phyloP scores from a whole-genome alignment of 2,888 invertebrate genomes.

The Schrankia costaestrigalis region DNA sequence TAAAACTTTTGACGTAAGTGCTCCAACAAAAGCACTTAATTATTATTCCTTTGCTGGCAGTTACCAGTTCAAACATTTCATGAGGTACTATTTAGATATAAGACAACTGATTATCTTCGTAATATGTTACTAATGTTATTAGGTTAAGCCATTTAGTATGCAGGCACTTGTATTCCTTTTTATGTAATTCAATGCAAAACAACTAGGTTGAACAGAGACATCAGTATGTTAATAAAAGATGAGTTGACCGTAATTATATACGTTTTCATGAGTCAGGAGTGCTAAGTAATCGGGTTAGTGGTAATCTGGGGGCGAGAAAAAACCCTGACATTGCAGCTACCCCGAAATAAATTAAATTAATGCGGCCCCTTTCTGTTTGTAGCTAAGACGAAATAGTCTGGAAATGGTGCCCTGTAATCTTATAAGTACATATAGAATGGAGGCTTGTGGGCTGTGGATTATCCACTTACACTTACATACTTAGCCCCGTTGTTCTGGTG shows the following conservation, averaged over 20 bases:
- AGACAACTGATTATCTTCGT: no score
- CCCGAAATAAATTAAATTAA: constrained; percentile 45
- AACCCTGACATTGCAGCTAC: constrained; percentile 31
- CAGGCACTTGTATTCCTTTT: no score
- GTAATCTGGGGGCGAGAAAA: constrained; percentile 38
- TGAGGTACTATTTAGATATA: no score
- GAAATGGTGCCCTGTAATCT: constrained; percentile 12
- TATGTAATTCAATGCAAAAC: no score
- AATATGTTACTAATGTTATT: no score
- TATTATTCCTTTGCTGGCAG: no score
- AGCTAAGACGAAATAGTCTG: constrained; percentile 10
- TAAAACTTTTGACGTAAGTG: no score
- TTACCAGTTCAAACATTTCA: no score
- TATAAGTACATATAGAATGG: constrained; percentile 1
- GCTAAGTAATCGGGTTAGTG: constrained; percentile 42
- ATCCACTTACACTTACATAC: constrained; percentile 3
- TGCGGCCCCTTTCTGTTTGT: constrained; percentile 22
- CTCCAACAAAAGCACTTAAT: no score
- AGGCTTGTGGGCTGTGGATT: constrained; percentile 4
- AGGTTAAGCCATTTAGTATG: no score
- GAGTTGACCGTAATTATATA: constrained; percentile 37
- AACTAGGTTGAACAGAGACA: constrained; percentile 13
- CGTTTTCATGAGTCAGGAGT: constrained; percentile 40
- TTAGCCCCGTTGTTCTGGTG: not conserved
- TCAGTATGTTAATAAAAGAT: constrained; percentile 29